A percentile compares a stretch with the other conserved stretches of the same genome.
Conservation (phyloP, 2,888 invertebrate genomes). For the Drosophila merina region DNA sequence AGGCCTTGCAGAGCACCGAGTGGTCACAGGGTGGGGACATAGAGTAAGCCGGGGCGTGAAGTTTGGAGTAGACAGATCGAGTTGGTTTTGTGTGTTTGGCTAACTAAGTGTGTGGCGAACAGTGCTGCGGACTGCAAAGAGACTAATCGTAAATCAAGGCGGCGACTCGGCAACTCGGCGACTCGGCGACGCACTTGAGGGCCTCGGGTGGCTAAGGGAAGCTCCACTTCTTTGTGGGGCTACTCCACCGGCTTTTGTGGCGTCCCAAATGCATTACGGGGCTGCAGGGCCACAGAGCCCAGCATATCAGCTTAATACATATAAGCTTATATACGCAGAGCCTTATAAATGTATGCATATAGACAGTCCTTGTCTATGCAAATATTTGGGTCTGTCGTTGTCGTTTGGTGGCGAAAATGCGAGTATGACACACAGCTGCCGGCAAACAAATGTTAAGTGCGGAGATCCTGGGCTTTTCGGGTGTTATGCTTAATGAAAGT, state of each 20-base stretch:
- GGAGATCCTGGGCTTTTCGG: constrained; percentile 3
- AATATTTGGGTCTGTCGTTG: constrained; percentile 84
- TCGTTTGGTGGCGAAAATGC: constrained; percentile 79
- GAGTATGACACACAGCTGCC: constrained; percentile 63
- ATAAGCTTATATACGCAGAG: constrained; percentile 9
- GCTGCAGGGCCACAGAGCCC: constrained; percentile 38
- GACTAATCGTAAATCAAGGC: constrained; percentile 77
- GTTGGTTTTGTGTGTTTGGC: constrained; percentile 59
- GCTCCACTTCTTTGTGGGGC: constrained; percentile 52
- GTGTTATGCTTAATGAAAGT: constrained; percentile 53
- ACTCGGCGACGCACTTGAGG: constrained; percentile 58
- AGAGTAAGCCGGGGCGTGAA: constrained; percentile 8
- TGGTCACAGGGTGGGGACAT: constrained; percentile 18
- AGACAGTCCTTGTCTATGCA: constrained; percentile 81
- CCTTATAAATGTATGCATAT: constrained; percentile 5
- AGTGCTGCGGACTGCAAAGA: constrained; percentile 69
- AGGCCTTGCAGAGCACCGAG: constrained; percentile 55
- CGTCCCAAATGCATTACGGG: constrained; percentile 64
- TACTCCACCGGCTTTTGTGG: constrained; percentile 55
- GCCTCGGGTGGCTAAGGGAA: constrained; percentile 29
- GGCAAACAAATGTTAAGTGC: constrained; percentile 53
- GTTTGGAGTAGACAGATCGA: constrained; percentile 34
- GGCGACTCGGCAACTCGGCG: constrained; percentile 52
- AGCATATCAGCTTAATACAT: constrained; percentile 16
- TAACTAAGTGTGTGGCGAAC: constrained; percentile 67